These are phyloP conservation scores for Gnathonemus longibarbis DNA, from an alignment of 2,113 vertebrate genomes.

Conservation along the genomic window DNA sequence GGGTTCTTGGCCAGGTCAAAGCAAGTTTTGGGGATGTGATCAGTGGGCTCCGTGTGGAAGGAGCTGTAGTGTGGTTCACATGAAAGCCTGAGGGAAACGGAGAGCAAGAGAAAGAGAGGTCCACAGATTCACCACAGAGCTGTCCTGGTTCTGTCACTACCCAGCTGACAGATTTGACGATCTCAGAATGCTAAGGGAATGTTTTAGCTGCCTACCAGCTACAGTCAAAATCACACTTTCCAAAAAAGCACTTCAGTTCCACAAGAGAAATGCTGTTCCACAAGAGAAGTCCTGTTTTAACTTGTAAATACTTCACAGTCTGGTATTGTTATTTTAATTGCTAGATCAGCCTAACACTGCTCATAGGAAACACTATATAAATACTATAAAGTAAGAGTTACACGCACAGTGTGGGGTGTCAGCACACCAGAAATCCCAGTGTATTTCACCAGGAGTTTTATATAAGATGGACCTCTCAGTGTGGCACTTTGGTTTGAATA, in stretches of 20 bases:
- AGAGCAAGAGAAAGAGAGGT: neutral
- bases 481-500: neutral
- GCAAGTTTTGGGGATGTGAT: constrained; percentile 53
- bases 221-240: neutral
- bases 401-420: neutral
- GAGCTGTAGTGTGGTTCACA: constrained; percentile 23
- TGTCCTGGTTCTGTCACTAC: constrained; percentile 21
- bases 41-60: constrained; percentile 35
- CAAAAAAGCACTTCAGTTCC: constrained; percentile 6
- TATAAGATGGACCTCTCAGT: neutral
- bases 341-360: neutral
- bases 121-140: constrained; percentile 38
- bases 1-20: constrained; percentile 46
- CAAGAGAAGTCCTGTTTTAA: constrained; percentile 7
- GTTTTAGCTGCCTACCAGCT: neutral
- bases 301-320: constrained; percentile 16
- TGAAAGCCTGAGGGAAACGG: constrained; percentile 29
- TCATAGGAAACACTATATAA: neutral
- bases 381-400: neutral
- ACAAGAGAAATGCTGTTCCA: neutral
- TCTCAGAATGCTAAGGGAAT: constrained; percentile 11
- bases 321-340: neutral
- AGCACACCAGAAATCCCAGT: neutral
- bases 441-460: neutral
- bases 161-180: constrained; percentile 27